Percentiles rank a stretch among this genome's conserved stretches.
Conservation (phyloP, 2,797 vertebrate species). For the Rhinichthys osculus region DNA sequence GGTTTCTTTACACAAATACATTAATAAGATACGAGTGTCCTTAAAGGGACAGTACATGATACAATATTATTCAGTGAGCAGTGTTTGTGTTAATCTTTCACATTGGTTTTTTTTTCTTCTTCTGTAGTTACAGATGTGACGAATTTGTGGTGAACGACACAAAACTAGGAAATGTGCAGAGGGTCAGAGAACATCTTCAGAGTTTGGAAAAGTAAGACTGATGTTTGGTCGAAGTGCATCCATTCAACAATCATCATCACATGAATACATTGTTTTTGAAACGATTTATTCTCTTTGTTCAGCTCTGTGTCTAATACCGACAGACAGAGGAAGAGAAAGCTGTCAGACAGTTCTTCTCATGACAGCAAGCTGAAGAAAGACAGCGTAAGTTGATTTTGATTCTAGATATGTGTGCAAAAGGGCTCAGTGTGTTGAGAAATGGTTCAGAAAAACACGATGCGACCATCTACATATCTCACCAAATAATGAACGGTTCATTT, state of each 20-base stretch:
- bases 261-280: background rate
- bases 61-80: background rate
- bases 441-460: background rate
- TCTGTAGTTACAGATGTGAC: constrained; percentile 94
- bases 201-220: constrained; percentile 94
- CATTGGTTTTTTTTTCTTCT: background rate
- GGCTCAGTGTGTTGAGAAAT: background rate
- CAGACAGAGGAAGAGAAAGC: constrained; percentile 93
- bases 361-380: constrained; percentile 92
- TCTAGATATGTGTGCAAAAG: background rate
- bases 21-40: background rate
- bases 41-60: background rate
- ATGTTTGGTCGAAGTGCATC: background rate
- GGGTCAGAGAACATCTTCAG: constrained; percentile 95
- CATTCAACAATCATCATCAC: background rate
- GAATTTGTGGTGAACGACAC: constrained; percentile 98
- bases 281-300: constrained; percentile 61
- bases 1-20: constrained; percentile 63
- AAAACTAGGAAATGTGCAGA: constrained; percentile 94
- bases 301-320: constrained; percentile 88
- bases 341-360: constrained; percentile 85
- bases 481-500: background rate
- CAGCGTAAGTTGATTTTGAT: constrained; percentile 83
- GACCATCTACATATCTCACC: background rate
- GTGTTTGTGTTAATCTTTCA: background rate